A percentile compares a stretch with the other conserved stretches of the same genome.
Conservation (phyloP, 2,888 invertebrate species). For the Patella caerulea region DNA sequence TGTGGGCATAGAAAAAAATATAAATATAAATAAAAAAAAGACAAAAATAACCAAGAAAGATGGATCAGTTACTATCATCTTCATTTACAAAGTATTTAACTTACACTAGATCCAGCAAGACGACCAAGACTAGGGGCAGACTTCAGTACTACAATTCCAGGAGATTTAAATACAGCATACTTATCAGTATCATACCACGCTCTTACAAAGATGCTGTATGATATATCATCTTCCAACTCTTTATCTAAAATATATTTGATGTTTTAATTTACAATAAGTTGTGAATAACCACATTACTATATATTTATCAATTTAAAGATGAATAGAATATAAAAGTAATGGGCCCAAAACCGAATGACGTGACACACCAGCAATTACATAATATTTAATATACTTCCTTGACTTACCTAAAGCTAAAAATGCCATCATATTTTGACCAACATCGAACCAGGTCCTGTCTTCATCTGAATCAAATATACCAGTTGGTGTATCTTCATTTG, state of each 20-base stretch:
- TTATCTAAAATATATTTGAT: neutral
- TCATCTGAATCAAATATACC: conserved; percentile 18
- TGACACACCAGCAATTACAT: too few species aligned
- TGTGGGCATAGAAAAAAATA: neutral
- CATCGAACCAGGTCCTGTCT: conserved; percentile 25
- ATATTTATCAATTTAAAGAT: neutral
- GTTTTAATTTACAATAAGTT: too few species aligned
- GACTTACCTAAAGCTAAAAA: conserved; percentile 18
- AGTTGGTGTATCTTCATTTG: conserved; percentile 8
- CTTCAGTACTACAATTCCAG: conserved; percentile 30
- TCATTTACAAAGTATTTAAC: neutral
- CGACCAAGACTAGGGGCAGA: conserved; percentile 17
- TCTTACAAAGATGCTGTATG: conserved; percentile 34
- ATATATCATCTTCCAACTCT: conserved; percentile 18
- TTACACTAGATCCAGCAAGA: conserved; percentile 16
- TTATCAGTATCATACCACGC: conserved; percentile 33
- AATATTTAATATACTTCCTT: too few species aligned
- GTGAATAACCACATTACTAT: too few species aligned
- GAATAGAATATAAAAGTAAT: too few species aligned
- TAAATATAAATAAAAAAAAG: neutral
- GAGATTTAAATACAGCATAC: conserved; percentile 35
- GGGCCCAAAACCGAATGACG: too few species aligned
- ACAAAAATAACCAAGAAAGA: too few species aligned
- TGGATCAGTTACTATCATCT: neutral
- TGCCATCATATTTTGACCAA: conserved; percentile 13